These are phyloP conservation scores for Callospermophilus lateralis DNA, from an alignment of 2,113 vertebrate genomes.

Conservation along the genomic window DNA sequence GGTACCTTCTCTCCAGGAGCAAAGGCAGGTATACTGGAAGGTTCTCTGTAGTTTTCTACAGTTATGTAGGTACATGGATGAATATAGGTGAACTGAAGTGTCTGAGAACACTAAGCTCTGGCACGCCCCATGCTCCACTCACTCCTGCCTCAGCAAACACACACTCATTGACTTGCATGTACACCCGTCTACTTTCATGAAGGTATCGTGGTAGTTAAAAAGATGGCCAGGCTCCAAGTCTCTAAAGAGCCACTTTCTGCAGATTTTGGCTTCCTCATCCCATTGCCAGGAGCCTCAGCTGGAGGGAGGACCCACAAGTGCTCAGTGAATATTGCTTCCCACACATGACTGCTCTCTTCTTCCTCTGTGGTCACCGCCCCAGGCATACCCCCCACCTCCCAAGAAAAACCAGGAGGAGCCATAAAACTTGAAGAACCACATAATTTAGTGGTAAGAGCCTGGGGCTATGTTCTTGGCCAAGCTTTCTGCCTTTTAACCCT, in stretches of 20 bases:
- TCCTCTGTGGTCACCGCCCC: constrained; percentile 9
- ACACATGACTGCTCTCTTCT: not conserved
- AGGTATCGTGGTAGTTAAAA: not conserved
- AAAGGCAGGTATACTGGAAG: not conserved
- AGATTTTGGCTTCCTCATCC: not conserved
- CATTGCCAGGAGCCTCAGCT: not conserved
- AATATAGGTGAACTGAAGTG: fast-evolving
- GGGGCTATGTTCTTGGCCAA: constrained; percentile 29
- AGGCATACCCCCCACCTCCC: not conserved
- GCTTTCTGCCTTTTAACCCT: constrained; percentile 81
- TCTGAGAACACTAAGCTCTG: not conserved
- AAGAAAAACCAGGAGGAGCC: constrained; percentile 45
- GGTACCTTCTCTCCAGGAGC: not conserved
- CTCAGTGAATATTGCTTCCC: not conserved
- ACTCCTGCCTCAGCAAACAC: not conserved
- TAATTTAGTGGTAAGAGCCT: constrained; percentile 57
- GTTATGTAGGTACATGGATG: not conserved
- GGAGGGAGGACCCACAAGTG: not conserved
- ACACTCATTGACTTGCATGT: not conserved
- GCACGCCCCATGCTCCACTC: fast-evolving
- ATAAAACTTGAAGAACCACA: constrained; percentile 77
- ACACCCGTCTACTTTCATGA: not conserved
- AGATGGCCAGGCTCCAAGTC: not conserved
- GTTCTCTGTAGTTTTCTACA: not conserved
- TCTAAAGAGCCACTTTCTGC: not conserved